Evolutionary conservation across 2,113 vertebrate species (phyloP), one percentile per base, ranked within the genome.

Genomic region (Garra rufa): DNA sequence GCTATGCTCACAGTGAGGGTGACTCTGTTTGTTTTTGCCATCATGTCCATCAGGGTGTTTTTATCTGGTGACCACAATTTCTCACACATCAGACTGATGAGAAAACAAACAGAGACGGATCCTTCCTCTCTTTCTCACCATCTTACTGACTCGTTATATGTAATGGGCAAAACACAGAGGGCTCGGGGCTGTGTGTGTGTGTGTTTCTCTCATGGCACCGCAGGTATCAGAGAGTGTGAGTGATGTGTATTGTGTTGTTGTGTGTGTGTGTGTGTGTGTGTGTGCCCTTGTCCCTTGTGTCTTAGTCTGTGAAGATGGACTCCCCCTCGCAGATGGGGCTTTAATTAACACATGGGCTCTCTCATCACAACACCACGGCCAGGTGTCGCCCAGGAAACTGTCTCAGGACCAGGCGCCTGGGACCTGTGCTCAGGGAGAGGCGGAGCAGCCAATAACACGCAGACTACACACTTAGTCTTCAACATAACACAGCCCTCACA

Each of bases 261-360:
- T n/a, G 76, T 85, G 67, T 67, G 75, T 46, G 81, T 81, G 52
- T 80, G 34, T 71, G 61, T 77, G 82, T 67, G 69, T 46, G 48
- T 30, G 78, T 30, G 67, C 48, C 28, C 46, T 78, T 21, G 71
- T 87, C 88, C 89, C 87, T 34, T 21, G 88, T 71, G 89, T 74
- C 78, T 81, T 17, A 6, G 73, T 87, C 88, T 91, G 91, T 81
- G 87, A 92, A 89, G 83, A 83, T 52, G 34, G 71, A 61, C 48
- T 87, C 81, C 75, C 80, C 70, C 82, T 85, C 87, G 82, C 92
- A 93, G 91, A 91, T 92, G 92, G 92, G 89, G 80, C 91, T 88
- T 88, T 92, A 92, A 93, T 92, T 92, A 92, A 90, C 89, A 90
- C 89, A 74, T 84, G 59, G 83, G 28, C 82, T 87, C 88, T 89